Evolutionary conservation across 2,113 vertebrate genomes (phyloP), one percentile per base, ranked within the genome.

Genomic region (Neodon shergylaensis): DNA sequence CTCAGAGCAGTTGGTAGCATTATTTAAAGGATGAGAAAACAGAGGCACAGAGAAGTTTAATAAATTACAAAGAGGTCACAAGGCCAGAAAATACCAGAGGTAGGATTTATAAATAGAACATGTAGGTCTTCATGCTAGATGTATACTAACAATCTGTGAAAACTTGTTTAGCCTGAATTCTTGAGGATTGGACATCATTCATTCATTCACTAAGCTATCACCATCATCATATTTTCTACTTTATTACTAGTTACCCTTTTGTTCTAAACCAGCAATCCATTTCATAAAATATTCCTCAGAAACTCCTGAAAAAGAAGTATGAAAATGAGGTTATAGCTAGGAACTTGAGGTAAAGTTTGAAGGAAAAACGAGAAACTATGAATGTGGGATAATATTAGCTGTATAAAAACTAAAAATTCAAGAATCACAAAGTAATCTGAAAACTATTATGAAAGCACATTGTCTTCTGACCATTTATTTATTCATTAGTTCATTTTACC

Each of bases 81-180:
- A 76, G 92, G 47, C 33, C 78, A 68, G 49, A 70, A 92, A 85
- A 19, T 79, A 12, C 14, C 19, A 87, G 28, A 91, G 19, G 1
- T 47, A 28, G 26, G 24, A 78, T 81, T 87, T 87, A n/a, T 61
- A 93, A 94, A 44, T 63, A 68, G 44, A 1, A 22, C 94, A 5
- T 65, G 14, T 82, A n/a, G 6, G 22, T 31, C 36, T 89, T 86
- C 78, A 28, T 83, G 52, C 10, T 78, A 90, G 5, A 88, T 82
- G 81, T 88, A 95, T 54, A 49, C 8, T 86, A 78, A 79, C 65
- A 90, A 52, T 72, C 31, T 73, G 73, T 28, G 39, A 83, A 82
- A 93, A 44, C 39, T 90, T 76, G 70, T 63, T 81, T 91, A 86
- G n/a, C 39, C 39, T 42, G 36, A 94, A 83, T 89, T 95, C 31